Base-by-base conservation (phyloP, 2,888 invertebrate species). In the Cephus pulcher region DNA sequence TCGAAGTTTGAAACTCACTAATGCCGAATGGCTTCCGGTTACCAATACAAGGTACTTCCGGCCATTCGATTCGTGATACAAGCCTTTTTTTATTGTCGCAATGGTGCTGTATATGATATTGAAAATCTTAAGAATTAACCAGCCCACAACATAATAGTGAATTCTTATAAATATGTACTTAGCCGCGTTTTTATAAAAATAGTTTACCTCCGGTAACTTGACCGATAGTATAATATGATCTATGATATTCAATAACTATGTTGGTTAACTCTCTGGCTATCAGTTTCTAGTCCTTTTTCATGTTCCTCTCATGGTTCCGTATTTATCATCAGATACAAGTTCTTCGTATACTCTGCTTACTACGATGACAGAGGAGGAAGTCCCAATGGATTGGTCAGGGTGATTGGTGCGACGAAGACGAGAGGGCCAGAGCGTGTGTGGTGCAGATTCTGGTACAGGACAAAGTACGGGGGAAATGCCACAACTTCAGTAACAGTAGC, bases 301-400 rank as follows among this genome's bases (percentile, higher is more conserved):
- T 74, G 33, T 69, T 11, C 74, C 68, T 4, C 30, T 15, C 4
- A 1, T n/a, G 35, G 11, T 70, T 32, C 37, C 11, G n/a, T 12
- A 32, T 56, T 69, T 30, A 68, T 34, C n/a, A 34, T 32, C 93
- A 96, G 97, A 90, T 96, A 95, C 91, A 97, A 96, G 91, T 98
- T 98, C 93, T 97, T 95, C 93, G 97, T 98, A 76, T 98, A 97
- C 90, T 97, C 98, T 12, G 98, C 98, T 75, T 98, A 96, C 90
- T 96, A 95, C 89, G 98, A 98, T 92, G 93, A 95, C 75, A 94
- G 97, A 84, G 82, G 88, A 4, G 84, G 85, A 76, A 79, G 83
- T 34, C 75, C 83, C 34, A 81, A 81, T 69, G 94, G 95, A 78
- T 93, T 94, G 12, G 94, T 98, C 75, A 94, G 98, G 73, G 93